Evolutionary conservation across 2,797 vertebrate species (phyloP).

Genomic region (Prunella strophiata): DNA sequence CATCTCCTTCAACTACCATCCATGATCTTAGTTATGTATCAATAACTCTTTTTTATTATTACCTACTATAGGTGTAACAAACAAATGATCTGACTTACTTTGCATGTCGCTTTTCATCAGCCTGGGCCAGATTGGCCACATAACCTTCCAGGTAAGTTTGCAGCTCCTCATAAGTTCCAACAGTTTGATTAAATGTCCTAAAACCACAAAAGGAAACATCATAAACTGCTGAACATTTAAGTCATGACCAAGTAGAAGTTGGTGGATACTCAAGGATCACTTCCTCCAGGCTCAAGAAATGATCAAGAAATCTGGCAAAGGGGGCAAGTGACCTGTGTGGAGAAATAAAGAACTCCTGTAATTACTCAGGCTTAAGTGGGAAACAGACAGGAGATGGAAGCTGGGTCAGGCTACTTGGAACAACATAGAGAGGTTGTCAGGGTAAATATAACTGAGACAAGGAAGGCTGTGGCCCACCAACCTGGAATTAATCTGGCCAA

Average conservation of each 20-base stretch:
- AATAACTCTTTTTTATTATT: background rate
- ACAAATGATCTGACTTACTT: constrained; percentile 78
- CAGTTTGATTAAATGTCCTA: constrained; percentile 93
- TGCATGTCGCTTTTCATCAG: constrained; percentile 88
- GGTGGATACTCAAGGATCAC: background rate
- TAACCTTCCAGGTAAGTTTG: constrained; percentile 92
- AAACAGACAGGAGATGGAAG: background rate
- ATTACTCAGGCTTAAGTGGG: background rate
- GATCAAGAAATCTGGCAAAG: background rate
- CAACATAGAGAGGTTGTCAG: background rate
- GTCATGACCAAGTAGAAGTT: background rate
- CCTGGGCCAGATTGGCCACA: constrained; percentile 86
- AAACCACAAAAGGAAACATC: background rate
- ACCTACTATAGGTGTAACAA: background rate
- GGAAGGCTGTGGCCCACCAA: background rate
- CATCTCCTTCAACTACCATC: background rate
- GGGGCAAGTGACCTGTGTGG: background rate
- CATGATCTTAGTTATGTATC: background rate
- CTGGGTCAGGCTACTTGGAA: background rate
- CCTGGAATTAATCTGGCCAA: background rate
- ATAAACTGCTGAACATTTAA: background rate
- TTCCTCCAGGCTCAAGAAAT: background rate
- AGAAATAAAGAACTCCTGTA: background rate
- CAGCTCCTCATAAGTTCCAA: constrained; percentile 92
- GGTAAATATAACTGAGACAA: background rate